Percentiles rank a stretch among this genome's conserved stretches.
phyloP scores from a whole-genome alignment of 1,140 invertebrate genomes.

The Leptonema lineaticorne region DNA sequence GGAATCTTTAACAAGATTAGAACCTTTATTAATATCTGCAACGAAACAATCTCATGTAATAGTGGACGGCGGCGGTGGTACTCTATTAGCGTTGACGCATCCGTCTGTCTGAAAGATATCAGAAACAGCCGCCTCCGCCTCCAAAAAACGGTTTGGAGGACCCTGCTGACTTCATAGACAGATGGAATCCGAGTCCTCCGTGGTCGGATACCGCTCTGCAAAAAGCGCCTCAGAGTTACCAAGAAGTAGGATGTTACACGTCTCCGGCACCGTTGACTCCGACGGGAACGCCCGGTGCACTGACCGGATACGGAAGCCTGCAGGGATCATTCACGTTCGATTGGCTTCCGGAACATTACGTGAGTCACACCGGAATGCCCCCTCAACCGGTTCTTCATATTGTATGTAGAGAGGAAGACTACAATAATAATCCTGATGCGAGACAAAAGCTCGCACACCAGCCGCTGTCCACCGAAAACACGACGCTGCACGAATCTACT shows the following conservation, averaged over 20 bases:
- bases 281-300: slow-evolving; percentile 50
- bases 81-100: slow-evolving; percentile 26
- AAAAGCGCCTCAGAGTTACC: slow-evolving; percentile 72
- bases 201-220: slow-evolving; percentile 78
- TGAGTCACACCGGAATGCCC: slow-evolving; percentile 25
- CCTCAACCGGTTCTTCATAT: slow-evolving; percentile 39
- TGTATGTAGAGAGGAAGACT: slow-evolving; percentile 36
- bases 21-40: slow-evolving; percentile 32
- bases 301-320: slow-evolving; percentile 41
- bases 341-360: slow-evolving; percentile 39
- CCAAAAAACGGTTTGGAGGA: slow-evolving; percentile 46
- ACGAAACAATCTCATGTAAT: slow-evolving; percentile 37
- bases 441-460: slow-evolving; percentile 22
- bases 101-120: slow-evolving; percentile 27
- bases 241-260: slow-evolving; percentile 71
- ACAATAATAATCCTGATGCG: slow-evolving; percentile 21
- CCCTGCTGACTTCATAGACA: slow-evolving; percentile 69
- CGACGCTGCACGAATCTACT: slow-evolving; percentile 21
- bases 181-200: slow-evolving; percentile 79
- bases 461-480: neutral
- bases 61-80: slow-evolving; percentile 34
- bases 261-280: slow-evolving; percentile 76
- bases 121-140: neutral
- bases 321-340: slow-evolving; percentile 40
- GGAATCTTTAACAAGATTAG: slow-evolving; percentile 30